Base-by-base conservation (phyloP, 2,888 invertebrate species). In the Mythimna pallens region DNA sequence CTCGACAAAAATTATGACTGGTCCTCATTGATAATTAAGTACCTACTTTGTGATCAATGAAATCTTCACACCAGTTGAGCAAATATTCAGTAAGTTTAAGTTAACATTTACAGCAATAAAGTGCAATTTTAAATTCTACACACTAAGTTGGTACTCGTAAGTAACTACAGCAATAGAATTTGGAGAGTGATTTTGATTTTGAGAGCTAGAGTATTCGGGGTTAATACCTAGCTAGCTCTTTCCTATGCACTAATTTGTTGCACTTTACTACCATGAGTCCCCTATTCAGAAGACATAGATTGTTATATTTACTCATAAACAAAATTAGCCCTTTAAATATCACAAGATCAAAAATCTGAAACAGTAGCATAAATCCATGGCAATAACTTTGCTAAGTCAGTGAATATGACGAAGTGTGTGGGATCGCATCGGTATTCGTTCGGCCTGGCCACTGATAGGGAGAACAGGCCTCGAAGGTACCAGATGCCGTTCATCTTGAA, bases 401-500 rank as follows among this genome's bases (percentile, higher is more conserved):
- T 97, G 85, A 97, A 97, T 9, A 97, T 96, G 30, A 97, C 96
- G 88, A 97, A 97, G 83, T 97, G 97, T 0, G 94, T 93, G 0
- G 97, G 96, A 81, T 97, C 97, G 82, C 97, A 97, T 12, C 96
- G 90, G 83, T 95, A 94, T 79, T 96, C 96, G 86, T 97, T 96
- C 84, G 97, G 97, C 40, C 96, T 87, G 0, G 97, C 97, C 4
- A 97, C 97, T 0, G 97, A 97, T 2, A 97, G 91, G 0, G 97
- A 97, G 1, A 97, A 97, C 22, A 97, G 88, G 0, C 97, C 97
- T 9, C 96, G 89, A 2, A 96, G 91, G 88, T 93, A 93, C 96
- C 96, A 96, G 4, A 85, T 76, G 52, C 86, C 89, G 9, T 96
- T 94, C 20, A 90, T 87, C 40, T 92, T 88, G 89, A 96, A 96